Percentiles rank a stretch among this genome's conserved stretches.
Conservation (phyloP, 37 sponge, comb jelly and placozoan genomes). For the Oopsacas minuta region DNA sequence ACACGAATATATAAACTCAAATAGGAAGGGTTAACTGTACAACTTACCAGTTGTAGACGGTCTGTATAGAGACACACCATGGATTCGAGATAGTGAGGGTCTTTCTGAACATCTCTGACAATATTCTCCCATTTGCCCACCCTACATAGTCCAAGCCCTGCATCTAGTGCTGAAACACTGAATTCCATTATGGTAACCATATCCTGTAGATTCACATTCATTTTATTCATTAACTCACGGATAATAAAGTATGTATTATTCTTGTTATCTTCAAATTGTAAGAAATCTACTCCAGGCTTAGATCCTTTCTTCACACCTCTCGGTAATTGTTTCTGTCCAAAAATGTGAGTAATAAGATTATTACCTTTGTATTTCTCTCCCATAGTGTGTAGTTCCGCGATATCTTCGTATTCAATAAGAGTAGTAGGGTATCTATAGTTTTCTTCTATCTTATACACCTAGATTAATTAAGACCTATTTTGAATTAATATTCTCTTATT, state of each 20-base stretch:
- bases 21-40: too few species aligned
- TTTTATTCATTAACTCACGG: neutral
- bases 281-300: neutral
- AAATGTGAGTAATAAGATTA: neutral
- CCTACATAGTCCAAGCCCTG: neutral
- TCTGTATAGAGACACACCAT: neutral
- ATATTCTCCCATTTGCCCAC: neutral
- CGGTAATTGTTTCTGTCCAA: neutral
- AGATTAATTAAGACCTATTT: neutral
- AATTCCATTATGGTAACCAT: neutral
- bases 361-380: neutral
- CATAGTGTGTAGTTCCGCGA: neutral
- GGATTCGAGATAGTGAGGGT: slow-evolving; percentile 2
- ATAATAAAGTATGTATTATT: neutral
- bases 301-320: neutral
- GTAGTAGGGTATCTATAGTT: neutral
- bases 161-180: neutral
- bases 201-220: neutral
- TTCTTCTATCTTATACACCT: neutral
- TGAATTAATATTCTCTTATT: neutral
- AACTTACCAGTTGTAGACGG: neutral
- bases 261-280: neutral
- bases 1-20: too few species aligned
- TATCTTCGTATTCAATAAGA: neutral
- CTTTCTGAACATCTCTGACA: neutral